phyloP scores from a whole-genome alignment of 2,113 vertebrate genomes.

The Oryzias woworae region DNA sequence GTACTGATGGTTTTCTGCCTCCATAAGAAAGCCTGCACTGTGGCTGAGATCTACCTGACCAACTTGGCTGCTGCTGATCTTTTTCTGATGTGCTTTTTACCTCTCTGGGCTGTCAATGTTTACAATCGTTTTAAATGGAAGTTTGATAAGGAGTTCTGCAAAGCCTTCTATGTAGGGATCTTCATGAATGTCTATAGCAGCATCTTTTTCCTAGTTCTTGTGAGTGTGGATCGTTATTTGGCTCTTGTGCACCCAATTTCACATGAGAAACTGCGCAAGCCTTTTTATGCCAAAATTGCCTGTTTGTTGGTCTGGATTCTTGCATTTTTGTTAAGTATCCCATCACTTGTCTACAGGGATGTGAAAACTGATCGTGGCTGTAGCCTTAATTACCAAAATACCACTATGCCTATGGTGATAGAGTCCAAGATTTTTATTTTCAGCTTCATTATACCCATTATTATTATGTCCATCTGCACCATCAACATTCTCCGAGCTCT shows the following conservation, averaged over 20 bases:
- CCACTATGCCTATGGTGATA: neutral
- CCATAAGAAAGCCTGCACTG: constrained; percentile 87
- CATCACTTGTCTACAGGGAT: constrained; percentile 71
- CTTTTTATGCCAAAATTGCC: constrained; percentile 79
- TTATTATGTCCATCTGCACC: constrained; percentile 79
- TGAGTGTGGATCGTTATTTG: constrained; percentile 91
- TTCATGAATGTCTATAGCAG: constrained; percentile 86
- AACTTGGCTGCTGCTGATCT: constrained; percentile 90
- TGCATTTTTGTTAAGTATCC: constrained; percentile 76
- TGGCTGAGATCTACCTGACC: constrained; percentile 91
- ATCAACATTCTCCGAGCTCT: constrained; percentile 76
- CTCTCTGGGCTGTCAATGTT: constrained; percentile 90
- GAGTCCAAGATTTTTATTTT: constrained; percentile 73
- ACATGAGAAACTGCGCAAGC: constrained; percentile 79
- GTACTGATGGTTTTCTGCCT: constrained; percentile 86
- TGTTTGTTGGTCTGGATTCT: constrained; percentile 83
- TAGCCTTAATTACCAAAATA: constrained; percentile 26
- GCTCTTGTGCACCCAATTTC: constrained; percentile 92
- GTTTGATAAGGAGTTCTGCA: constrained; percentile 73
- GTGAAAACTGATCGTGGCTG: constrained; percentile 42
- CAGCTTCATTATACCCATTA: constrained; percentile 82
- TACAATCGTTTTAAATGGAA: constrained; percentile 81
- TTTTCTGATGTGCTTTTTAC: constrained; percentile 81
- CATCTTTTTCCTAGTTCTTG: constrained; percentile 87
- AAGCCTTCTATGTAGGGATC: constrained; percentile 76